These are phyloP conservation scores for Ctenopoma multispine DNA, from an alignment of 2,797 vertebrate genomes.

Conservation along the genomic window DNA sequence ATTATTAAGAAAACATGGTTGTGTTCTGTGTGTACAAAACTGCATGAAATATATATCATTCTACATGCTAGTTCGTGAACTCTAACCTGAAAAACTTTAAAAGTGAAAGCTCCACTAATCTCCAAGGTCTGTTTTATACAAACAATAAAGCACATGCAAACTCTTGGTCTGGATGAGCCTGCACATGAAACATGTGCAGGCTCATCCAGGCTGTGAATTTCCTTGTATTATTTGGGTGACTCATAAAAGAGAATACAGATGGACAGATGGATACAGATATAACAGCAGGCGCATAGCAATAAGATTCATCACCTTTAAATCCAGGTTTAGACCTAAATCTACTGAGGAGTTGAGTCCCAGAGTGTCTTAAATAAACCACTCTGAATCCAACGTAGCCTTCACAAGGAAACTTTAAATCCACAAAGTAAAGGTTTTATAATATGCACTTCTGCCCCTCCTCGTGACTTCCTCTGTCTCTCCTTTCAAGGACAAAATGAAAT, in stretches of 20 bases:
- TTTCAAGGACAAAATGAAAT: slow-evolving; percentile 59
- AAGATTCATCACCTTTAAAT: slow-evolving; percentile 70
- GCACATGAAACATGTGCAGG: slow-evolving; percentile 6
- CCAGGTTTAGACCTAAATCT: slow-evolving; percentile 70
- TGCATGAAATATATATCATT: neutral
- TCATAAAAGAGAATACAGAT: slow-evolving; percentile 58
- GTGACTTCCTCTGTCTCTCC: slow-evolving; percentile 37
- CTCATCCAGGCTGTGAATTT: too few relatives aligned
- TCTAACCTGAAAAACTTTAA: neutral
- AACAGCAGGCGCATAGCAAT: slow-evolving; percentile 62
- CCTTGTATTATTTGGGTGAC: slow-evolving; percentile 46
- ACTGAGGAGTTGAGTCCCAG: slow-evolving; percentile 62
- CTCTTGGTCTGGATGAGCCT: neutral
- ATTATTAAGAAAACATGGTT: neutral
- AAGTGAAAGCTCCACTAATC: slow-evolving; percentile 9
- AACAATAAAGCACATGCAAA: slow-evolving; percentile 6
- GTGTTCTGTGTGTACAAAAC: slow-evolving; percentile 11
- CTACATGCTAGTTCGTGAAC: neutral
- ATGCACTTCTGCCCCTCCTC: slow-evolving; percentile 41
- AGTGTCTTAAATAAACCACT: slow-evolving; percentile 69
- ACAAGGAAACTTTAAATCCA: slow-evolving; percentile 64
- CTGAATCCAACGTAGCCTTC: slow-evolving; percentile 56
- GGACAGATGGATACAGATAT: slow-evolving; percentile 63
- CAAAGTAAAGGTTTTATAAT: slow-evolving; percentile 47
- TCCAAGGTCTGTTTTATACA: slow-evolving; percentile 11